A percentile compares a stretch with the other conserved stretches of the same genome.
Conservation (phyloP, 2,888 invertebrate genomes). For the Isotomurus palustris region DNA sequence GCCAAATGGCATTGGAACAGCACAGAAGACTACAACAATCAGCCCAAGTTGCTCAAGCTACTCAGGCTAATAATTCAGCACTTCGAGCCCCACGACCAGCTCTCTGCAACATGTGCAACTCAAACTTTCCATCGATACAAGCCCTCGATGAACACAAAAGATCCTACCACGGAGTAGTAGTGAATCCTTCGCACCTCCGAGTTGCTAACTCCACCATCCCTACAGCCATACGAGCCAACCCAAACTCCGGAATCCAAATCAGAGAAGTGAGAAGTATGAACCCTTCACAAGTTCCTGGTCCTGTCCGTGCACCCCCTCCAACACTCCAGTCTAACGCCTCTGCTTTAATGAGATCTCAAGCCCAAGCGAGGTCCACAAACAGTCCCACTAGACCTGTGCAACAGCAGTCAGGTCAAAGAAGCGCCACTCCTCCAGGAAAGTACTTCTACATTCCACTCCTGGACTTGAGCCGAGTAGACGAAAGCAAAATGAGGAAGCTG, state of each 20-base stretch:
- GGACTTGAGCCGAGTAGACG: slow-evolving; percentile 36
- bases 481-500: slow-evolving; percentile 24
- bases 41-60: slow-evolving; percentile 6
- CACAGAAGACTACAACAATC: slow-evolving; percentile 9
- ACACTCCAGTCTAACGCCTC: neutral
- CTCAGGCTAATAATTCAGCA: neutral
- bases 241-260: neutral
- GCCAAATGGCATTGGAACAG: neutral
- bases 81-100: neutral
- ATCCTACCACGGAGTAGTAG: slow-evolving; percentile 12
- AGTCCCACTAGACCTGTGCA: neutral
- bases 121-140: slow-evolving; percentile 19
- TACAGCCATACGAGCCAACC: slow-evolving; percentile 1
- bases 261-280: neutral
- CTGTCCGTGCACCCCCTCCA: neutral
- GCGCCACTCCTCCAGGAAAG: slow-evolving; percentile 2
- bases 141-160: slow-evolving; percentile 32
- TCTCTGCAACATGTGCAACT: slow-evolving; percentile 10
- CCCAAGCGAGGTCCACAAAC: neutral
- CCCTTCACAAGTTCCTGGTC: neutral
- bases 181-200: no score
- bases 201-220: neutral
- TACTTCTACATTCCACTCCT: slow-evolving; percentile 33
- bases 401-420: neutral
- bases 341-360: neutral